Conservation (phyloP, 2,113 vertebrate species). For the Geothlypis trichas region DNA sequence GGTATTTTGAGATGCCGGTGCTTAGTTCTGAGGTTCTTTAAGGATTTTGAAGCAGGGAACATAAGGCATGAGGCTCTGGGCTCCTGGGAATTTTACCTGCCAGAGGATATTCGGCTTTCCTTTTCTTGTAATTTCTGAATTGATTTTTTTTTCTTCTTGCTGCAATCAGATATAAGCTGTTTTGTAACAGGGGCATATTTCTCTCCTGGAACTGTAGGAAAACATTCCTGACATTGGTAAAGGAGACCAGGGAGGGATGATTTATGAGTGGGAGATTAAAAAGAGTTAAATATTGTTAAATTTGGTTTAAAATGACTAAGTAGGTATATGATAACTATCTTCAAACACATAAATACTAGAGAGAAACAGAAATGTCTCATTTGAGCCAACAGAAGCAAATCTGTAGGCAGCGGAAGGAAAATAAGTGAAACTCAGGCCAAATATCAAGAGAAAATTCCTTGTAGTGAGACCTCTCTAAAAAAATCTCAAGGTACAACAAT, state of each 20-base stretch:
- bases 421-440: not conserved
- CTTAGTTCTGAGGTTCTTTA: constrained; percentile 46
- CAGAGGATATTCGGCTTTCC: not conserved
- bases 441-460: constrained; percentile 10
- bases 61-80: not conserved
- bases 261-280: constrained; percentile 37
- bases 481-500: constrained; percentile 43
- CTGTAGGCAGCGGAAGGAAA: constrained; percentile 6
- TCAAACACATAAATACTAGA: constrained; percentile 14
- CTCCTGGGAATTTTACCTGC: constrained; percentile 11
- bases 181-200: constrained; percentile 4
- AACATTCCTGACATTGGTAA: constrained; percentile 1
- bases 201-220: constrained; percentile 2
- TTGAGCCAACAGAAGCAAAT: constrained; percentile 30
- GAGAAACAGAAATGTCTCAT: constrained; percentile 14
- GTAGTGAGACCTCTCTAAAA: not conserved
- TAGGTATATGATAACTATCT: constrained; percentile 48
- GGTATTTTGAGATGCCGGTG: not conserved
- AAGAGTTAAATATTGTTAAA: constrained; percentile 10
- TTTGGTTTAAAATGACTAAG: constrained; percentile 28
- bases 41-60: constrained; percentile 27
- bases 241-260: not conserved
- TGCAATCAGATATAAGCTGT: constrained; percentile 11
- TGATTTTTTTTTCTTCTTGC: not conserved
- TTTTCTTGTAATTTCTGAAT: not conserved